Percentiles rank a stretch among this genome's conserved stretches.
phyloP scores from a whole-genome alignment of 2,113 vertebrate genomes.

The Phaethornis superciliosus region DNA sequence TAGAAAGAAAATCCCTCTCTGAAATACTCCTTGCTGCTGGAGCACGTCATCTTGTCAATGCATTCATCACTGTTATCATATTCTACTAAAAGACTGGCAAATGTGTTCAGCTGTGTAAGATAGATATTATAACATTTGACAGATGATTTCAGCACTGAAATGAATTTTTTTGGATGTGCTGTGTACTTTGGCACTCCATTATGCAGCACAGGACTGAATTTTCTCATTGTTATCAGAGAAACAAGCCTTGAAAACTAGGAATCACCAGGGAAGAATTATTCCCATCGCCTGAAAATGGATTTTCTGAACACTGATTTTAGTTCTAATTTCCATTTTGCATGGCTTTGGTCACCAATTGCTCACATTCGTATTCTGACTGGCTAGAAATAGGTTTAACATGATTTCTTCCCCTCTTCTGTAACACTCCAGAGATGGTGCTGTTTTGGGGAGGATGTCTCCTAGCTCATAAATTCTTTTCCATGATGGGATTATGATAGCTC shows the following conservation, averaged over 20 bases:
- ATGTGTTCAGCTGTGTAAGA: constrained; percentile 67
- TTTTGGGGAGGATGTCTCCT: constrained; percentile 18
- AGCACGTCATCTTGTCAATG: constrained; percentile 44
- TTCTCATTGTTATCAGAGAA: constrained; percentile 63
- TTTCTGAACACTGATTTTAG: constrained; percentile 40
- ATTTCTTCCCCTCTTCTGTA: neutral
- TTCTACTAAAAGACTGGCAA: constrained; percentile 61
- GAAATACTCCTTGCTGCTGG: neutral
- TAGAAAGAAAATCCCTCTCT: constrained; percentile 25
- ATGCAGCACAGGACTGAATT: constrained; percentile 46
- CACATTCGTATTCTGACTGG: neutral
- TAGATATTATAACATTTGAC: constrained; percentile 67
- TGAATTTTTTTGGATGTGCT: constrained; percentile 48
- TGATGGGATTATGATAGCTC: constrained; percentile 52
- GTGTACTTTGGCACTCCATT: constrained; percentile 48
- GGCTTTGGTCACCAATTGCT: constrained; percentile 14
- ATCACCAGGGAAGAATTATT: constrained; percentile 55
- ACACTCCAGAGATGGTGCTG: constrained; percentile 15
- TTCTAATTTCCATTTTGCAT: constrained; percentile 34
- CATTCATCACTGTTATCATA: constrained; percentile 69
- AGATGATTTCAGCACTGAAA: constrained; percentile 58
- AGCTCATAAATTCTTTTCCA: constrained; percentile 37
- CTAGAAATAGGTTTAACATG: constrained; percentile 8
- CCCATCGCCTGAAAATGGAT: constrained; percentile 48
- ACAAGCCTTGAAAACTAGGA: constrained; percentile 54